Evolutionary conservation across 2,888 invertebrate genomes (phyloP).

Genomic region (Vanessa cardui): DNA sequence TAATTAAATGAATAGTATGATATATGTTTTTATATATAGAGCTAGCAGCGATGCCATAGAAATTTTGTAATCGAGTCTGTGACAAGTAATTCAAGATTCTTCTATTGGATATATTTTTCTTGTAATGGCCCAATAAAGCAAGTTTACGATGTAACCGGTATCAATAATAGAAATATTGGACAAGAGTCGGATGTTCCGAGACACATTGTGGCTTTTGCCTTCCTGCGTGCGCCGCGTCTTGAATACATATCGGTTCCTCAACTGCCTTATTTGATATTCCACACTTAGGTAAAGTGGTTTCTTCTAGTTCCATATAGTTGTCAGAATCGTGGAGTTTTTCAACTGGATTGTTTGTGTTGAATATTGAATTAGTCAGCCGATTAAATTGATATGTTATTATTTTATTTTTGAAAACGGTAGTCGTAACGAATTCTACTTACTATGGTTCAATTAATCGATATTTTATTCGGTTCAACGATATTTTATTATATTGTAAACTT

Average conservation of each 20-base stretch:
- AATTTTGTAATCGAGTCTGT: background rate
- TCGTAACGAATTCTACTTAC: no score
- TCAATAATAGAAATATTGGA: constrained; percentile 71
- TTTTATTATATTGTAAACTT: no score
- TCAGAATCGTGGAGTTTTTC: constrained; percentile 35
- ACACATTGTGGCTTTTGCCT: constrained; percentile 74
- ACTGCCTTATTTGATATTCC: constrained; percentile 56
- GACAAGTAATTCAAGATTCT: constrained; percentile 20
- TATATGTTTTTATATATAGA: no score
- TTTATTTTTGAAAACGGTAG: background rate
- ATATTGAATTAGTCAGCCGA: constrained; percentile 35
- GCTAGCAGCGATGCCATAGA: background rate
- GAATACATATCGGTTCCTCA: constrained; percentile 65
- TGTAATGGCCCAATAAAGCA: constrained; percentile 38
- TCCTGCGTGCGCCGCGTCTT: constrained; percentile 59
- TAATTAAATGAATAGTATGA: no score
- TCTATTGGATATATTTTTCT: constrained; percentile 27
- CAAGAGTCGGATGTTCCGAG: constrained; percentile 68
- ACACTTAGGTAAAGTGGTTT: constrained; percentile 62
- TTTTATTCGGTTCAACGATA: no score
- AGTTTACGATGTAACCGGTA: constrained; percentile 40
- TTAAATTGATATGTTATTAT: constrained; percentile 28
- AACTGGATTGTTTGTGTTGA: constrained; percentile 34
- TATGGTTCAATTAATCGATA: no score
- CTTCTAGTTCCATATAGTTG: constrained; percentile 51